phyloP scores from a whole-genome alignment of 2,113 vertebrate genomes.

The Cyprinodon brontotheroides region DNA sequence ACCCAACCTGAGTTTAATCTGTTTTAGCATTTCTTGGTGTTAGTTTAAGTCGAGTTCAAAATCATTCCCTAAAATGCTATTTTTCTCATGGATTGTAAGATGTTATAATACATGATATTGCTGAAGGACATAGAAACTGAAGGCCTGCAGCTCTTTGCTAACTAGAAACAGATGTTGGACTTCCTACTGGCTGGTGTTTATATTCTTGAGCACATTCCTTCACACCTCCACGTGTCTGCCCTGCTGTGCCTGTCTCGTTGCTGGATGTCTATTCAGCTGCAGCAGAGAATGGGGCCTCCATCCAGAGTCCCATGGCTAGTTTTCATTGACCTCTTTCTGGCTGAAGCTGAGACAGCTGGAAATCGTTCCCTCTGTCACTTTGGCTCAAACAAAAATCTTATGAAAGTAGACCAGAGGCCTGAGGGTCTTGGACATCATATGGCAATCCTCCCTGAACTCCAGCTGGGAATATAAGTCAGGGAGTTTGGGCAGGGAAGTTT shows the following conservation, averaged over 20 bases:
- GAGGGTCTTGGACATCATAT: conserved; percentile 41
- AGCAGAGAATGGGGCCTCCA: conserved; percentile 20
- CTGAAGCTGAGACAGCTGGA: conserved; percentile 56
- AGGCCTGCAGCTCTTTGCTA: conserved; percentile 44
- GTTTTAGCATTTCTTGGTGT: background rate
- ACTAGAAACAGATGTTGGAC: conserved; percentile 68
- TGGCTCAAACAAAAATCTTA: conserved; percentile 40
- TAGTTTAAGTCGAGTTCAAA: background rate
- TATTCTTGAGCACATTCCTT: conserved; percentile 70
- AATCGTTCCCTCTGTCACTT: conserved; percentile 50
- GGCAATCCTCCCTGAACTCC: conserved; percentile 41
- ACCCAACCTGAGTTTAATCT: background rate
- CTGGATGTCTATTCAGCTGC: conserved; percentile 60
- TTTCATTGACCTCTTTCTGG: conserved; percentile 29
- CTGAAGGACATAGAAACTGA: conserved; percentile 15
- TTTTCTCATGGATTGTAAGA: conserved; percentile 28
- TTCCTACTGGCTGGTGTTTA: conserved; percentile 65
- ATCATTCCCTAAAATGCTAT: background rate
- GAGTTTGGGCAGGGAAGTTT: conserved; percentile 45
- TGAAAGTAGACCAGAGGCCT: conserved; percentile 24
- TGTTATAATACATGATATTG: conserved; percentile 25
- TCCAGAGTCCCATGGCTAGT: conserved; percentile 20
- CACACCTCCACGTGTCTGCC: conserved; percentile 60
- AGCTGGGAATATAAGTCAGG: conserved; percentile 48
- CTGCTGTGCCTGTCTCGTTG: conserved; percentile 44